Conservation (phyloP, 2,888 invertebrate species). For the Imbricaverruca yamaguchii region DNA sequence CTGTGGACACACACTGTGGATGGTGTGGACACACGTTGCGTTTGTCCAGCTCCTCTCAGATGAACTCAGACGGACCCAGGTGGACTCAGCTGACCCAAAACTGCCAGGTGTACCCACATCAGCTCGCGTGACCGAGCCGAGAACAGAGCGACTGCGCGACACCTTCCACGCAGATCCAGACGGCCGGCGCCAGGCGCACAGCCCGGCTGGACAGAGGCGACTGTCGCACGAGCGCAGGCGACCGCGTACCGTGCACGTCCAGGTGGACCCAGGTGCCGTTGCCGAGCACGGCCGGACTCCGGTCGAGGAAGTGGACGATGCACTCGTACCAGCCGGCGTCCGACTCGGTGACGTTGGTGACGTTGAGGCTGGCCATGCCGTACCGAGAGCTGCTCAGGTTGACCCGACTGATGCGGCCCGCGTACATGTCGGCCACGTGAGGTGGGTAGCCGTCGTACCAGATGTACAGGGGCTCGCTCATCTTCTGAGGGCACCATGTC, state of each 20-base stretch:
- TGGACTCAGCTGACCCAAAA: too few species aligned
- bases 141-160: too few species aligned
- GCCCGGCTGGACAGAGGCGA: too few species aligned
- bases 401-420: constrained; percentile 82
- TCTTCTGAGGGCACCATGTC: constrained; percentile 55
- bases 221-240: neutral
- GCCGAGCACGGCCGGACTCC: constrained; percentile 78
- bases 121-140: too few species aligned
- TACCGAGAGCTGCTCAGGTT: constrained; percentile 60
- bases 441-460: constrained; percentile 97
- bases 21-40: neutral
- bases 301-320: constrained; percentile 88
- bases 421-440: constrained; percentile 90
- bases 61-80: too few species aligned
- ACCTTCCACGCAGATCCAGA: too few species aligned
- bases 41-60: neutral
- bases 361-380: constrained; percentile 88
- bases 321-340: constrained; percentile 98
- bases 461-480: constrained; percentile 94
- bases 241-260: constrained; percentile 74
- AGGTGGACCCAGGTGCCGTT: constrained; percentile 98
- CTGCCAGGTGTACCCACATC: too few species aligned
- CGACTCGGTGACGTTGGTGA: constrained; percentile 84
- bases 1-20: too few species aligned
- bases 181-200: too few species aligned